Conservation (phyloP, 2,113 vertebrate genomes). For the Melanotaenia duboulayi region DNA sequence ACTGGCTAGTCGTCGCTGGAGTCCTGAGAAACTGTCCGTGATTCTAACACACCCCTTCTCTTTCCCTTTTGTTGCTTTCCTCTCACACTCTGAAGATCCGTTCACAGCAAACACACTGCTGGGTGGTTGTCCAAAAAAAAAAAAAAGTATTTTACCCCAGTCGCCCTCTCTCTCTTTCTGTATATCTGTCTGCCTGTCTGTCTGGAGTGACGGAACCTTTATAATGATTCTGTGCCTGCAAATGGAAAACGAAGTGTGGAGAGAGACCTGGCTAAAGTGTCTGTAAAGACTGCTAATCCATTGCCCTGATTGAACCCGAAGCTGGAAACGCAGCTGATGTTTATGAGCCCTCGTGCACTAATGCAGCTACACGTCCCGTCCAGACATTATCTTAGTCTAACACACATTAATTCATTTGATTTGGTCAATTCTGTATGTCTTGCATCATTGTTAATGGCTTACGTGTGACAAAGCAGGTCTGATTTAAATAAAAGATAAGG, state of each 20-base stretch:
- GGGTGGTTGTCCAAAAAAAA: background rate
- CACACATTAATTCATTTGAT: background rate
- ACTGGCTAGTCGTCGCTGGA: conserved; percentile 71
- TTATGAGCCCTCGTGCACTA: background rate
- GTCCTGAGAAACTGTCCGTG: conserved; percentile 71
- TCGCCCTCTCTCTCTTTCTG: conserved; percentile 20
- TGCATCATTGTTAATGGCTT: conserved; percentile 22
- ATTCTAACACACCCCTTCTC: conserved; percentile 67
- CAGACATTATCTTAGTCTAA: background rate
- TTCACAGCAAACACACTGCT: background rate
- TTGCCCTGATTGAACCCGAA: conserved; percentile 55
- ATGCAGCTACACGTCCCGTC: background rate
- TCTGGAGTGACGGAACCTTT: conserved; percentile 41
- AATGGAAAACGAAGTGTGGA: conserved; percentile 40
- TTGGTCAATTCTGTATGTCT: background rate
- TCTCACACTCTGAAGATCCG: conserved; percentile 9
- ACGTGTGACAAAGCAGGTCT: conserved; percentile 40
- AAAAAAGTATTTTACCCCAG: conserved; percentile 21
- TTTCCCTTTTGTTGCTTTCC: conserved; percentile 30
- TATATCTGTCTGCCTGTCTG: background rate
- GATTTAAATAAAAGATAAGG: conserved; percentile 17
- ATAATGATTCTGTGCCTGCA: conserved; percentile 25
- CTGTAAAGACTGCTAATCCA: conserved; percentile 55
- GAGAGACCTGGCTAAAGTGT: conserved; percentile 30
- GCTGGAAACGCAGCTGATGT: conserved; percentile 19